Evolutionary conservation across 2,888 invertebrate genomes (phyloP), one percentile per base, ranked within the genome.

Genomic region (Lumbricus terrestris): DNA sequence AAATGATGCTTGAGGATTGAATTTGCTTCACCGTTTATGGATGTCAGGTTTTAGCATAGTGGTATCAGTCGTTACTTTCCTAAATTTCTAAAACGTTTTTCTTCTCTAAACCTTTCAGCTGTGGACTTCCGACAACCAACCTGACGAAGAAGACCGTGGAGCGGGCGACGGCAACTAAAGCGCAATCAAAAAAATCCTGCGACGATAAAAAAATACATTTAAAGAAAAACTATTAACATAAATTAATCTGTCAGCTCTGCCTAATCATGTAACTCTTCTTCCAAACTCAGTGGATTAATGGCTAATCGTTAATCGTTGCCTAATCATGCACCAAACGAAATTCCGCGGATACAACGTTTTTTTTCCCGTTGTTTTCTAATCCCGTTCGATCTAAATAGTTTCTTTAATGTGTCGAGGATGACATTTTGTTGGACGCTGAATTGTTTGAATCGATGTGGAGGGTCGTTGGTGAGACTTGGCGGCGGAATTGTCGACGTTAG

Each of bases 41-140:
- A 13, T 23, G 47, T 47, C 23, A 6, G 47, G 47, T 3, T 20
- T 47, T 47, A 47, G 6, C 4, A n/a, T 13, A n/a, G 11, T 69
- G 2, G 11, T 69, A n/a, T n/a, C n/a, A n/a, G n/a, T n/a, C n/a
- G n/a, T n/a, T n/a, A n/a, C n/a, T n/a, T n/a, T n/a, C n/a, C n/a
- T n/a, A n/a, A 69, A 69, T n/a, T 16, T 8, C 69, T 16, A 8
- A 1, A 1, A 69, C 8, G 29, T 69, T 69, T 16, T 69, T 29
- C 18, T 69, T 69, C 16, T 54, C n/a, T n/a, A n/a, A n/a, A n/a
- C 42, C 20, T 82, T 42, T 35, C 89, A 91, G 91, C 83, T 91
- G 88, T 91, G 91, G 91, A 91, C 91, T 82, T 90, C 90, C 34
- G 91, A 91, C 54, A 89, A 89, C 83, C 91, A 91, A 47, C 89